Evolutionary conservation across 2,888 invertebrate genomes (phyloP), one percentile per base, ranked within the genome.

Genomic region (Arrhopalites spinosus): DNA sequence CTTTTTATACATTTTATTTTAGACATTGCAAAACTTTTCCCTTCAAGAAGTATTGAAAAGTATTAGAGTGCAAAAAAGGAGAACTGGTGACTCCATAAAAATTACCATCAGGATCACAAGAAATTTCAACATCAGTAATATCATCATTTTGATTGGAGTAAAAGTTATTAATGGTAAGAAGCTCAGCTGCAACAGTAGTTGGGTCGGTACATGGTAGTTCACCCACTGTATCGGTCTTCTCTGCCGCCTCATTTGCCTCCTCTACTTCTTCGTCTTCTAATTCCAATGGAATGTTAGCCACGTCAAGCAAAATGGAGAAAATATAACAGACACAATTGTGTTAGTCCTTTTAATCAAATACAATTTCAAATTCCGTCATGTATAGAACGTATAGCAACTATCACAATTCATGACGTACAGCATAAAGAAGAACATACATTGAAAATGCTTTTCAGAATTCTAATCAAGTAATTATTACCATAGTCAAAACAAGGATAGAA

Each of bases 211-310:
- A 63, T 29, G 64, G 72, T 17, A 81, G 76, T 64, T 81, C 81
- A 43, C 79, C 75, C 1, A 81, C 78, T 7, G 78, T 80, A 74
- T 81, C 81, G 25, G 73, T 78, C 23, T 80, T 80, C 68, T 78
- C 78, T 36, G 63, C 74, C 1, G 63, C 77, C 61, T 78, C 79
- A n/a, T 68, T 68, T 36, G 73, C 76, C 45, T n/a, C n/a, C n/a
- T 77, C 77, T 69, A 70, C 75, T 59, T 77, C 78, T 73, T 76
- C 79, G 50, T 77, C 66, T 68, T 75, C 72, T 61, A 72, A 61
- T 66, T 43, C 23, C 23, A 30, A 23, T 36, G n/a, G n/a, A 76
- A 56, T 27, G 43, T 74, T 74, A 74, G 20, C 71, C 71, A 61
- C 45, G 59, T 61, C 63, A 64, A 63, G 70, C 75, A 66, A 43